Evolutionary conservation across 2,888 invertebrate species (phyloP), one percentile per base, ranked within the genome.

Genomic region (Eupithecia inturbata): DNA sequence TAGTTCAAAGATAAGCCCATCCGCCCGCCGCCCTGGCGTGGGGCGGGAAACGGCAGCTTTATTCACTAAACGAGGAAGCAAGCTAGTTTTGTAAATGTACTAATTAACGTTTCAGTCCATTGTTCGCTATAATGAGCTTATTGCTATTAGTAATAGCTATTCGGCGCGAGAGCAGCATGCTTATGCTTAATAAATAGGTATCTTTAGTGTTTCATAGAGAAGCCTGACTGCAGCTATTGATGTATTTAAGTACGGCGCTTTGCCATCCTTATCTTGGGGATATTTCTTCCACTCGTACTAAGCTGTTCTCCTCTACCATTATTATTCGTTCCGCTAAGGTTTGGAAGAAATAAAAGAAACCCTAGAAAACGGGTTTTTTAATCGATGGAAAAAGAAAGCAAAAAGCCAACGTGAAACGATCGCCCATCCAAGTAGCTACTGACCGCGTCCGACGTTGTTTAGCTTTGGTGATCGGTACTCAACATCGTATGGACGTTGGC

Each of bases 51-150:
- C 69, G 26, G 36, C 33, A 22, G 9, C 73, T 70, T 70, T 67
- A 70, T 63, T 67, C 62, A 5, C 22, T 57, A 26, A 57, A 62
- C 70, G 70, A 67, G 67, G 19, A 70, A 70, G 57, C 57, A 26
- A 26, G 57, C 26, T 57, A 57, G 57, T 57, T 57, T 26, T 57
- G 2, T 22, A 26, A 57, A 57, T 57, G 26, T 57, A 26, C 57
- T 26, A 57, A 57, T 57, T 57, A 57, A 70, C 26, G 26, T 26
- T 57, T 3, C 62, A 16, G 39, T 45, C 16, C 62, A 39, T 63
- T 70, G 67, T 49, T 49, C 6, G 39, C 22, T 66, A 12, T 67
- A 28, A 67, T 49, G 67, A 67, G 67, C 67, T 67, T 67, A 67
- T 45, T 67, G n/a, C 49, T 33, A 49, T 67, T 53, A 53, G 49